Base-by-base conservation (phyloP, 1,140 invertebrate genomes). In the Anoplolepis gracilipes region DNA sequence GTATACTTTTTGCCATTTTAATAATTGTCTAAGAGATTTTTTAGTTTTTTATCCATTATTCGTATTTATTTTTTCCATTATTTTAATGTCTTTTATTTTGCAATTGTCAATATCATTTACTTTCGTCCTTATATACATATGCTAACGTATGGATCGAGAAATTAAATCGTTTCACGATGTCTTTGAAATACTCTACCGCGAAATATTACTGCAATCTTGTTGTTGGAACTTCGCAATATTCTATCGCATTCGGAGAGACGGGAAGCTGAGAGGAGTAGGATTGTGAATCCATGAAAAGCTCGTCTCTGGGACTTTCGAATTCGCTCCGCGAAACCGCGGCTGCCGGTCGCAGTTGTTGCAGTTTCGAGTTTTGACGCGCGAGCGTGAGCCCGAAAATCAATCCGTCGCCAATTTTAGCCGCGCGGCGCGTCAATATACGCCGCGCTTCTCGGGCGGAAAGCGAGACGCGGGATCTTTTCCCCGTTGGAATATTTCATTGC, bases 371-470 rank as follows among this genome's bases (percentile, higher is more conserved):
- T 85, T 85, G 76, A 79, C 84, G 84, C 62, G 42, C 25, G 62
- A 49, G 61, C 62, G 61, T 59, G 75, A 81, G 49, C 36, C 49
- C 46, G 84, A 85, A 69, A 85, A 85, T 79, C 75, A 85, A 85
- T 46, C 76, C 39, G 59, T 76, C 42, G 75, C 84, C 84, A 85
- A 85, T 85, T 79, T 84, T 84, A 86, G 78, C 85, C 13, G 57
- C 55, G 73, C 28, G 22, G 22, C 64, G 62, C 78, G 78, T 81
- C 78, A 59, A 81, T 70, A 81, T 81, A 72, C 65, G 25, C 49
- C 33, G 19, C 19, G 49, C 53, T 70, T 25, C 19, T 42, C 49
- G 49, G 30, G 42, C 78, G 78, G 78, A 81, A 81, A 72, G 78
- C 46, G 49, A 81, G 78, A 81, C 77, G 75, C 59, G 75, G 28